Evolutionary conservation across 2,113 vertebrate genomes (phyloP).

Genomic region (Dasypus novemcinctus): DNA sequence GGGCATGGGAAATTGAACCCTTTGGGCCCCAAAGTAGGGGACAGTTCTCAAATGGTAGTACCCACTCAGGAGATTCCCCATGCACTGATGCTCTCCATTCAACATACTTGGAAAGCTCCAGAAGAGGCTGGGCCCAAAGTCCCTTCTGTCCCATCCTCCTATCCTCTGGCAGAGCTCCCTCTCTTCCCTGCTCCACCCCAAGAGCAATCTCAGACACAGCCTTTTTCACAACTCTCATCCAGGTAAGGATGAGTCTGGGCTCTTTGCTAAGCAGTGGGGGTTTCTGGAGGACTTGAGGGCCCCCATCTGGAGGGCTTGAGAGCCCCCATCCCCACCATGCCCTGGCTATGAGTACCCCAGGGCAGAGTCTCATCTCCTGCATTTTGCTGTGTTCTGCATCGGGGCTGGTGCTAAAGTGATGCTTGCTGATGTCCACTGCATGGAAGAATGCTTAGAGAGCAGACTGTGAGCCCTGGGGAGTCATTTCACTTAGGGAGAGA

Average conservation of each 20-base stretch:
- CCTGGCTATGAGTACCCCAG: no score
- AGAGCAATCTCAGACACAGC: background rate
- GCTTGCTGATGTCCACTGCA: fast-evolving
- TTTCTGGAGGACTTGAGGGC: no score
- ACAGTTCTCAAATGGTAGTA: background rate
- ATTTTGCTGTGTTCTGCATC: background rate
- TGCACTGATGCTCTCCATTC: background rate
- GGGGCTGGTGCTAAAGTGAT: background rate
- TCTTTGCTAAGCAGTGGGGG: no score
- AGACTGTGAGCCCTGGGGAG: background rate
- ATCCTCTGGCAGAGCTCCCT: background rate
- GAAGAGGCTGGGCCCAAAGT: background rate
- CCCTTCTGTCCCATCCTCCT: background rate
- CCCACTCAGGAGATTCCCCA: fast-evolving
- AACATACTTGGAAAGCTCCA: background rate
- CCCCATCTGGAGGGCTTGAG: background rate
- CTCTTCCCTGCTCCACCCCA: no score
- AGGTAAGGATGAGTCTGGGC: background rate
- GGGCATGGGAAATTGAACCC: background rate
- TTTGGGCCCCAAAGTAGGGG: background rate
- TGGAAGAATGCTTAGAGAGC: background rate
- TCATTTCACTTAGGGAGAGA: constrained; percentile 56
- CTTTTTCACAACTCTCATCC: background rate
- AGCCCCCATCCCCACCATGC: background rate
- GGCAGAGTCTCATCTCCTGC: background rate